Percentiles rank a stretch among this genome's conserved stretches.
These are phyloP conservation scores for Neolamprologus devosi DNA, from an alignment of 2,113 vertebrate species.

Conservation along the genomic window DNA sequence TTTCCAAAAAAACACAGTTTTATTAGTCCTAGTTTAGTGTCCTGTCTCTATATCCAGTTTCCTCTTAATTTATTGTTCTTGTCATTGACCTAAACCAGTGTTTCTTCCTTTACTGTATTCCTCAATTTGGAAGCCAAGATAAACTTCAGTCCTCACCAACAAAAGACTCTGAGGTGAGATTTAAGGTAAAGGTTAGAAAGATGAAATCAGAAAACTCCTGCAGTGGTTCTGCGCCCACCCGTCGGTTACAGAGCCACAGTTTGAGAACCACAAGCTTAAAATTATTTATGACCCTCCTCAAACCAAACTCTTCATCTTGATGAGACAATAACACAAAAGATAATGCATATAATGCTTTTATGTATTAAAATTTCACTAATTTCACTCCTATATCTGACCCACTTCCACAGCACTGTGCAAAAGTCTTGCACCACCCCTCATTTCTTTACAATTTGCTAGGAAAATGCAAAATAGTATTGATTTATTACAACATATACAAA, in stretches of 20 bases:
- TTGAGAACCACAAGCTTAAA: not conserved
- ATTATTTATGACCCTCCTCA: not conserved
- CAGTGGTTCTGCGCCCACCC: not conserved
- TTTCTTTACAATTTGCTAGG: not conserved
- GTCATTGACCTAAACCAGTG: not conserved
- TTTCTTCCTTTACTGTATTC: not conserved
- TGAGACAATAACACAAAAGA: not conserved
- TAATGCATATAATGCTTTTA: not conserved
- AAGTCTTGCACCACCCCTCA: not conserved
- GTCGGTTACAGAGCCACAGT: not conserved
- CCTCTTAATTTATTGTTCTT: not conserved
- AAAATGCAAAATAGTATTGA: not conserved
- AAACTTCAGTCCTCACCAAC: not conserved
- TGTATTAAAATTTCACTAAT: not conserved
- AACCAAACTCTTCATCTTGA: not conserved
- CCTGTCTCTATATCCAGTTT: not conserved
- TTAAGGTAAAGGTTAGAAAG: not conserved
- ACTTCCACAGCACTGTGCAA: not conserved
- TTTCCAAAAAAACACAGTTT: not conserved
- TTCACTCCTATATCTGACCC: not conserved
- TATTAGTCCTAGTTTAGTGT: not conserved
- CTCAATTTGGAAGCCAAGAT: not conserved
- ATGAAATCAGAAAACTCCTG: not conserved
- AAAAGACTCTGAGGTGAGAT: not conserved
- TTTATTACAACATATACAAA: not conserved